Evolutionary conservation across 2,888 invertebrate species (phyloP), one percentile per base, ranked within the genome.

Genomic region (Microctonus hyperodae): DNA sequence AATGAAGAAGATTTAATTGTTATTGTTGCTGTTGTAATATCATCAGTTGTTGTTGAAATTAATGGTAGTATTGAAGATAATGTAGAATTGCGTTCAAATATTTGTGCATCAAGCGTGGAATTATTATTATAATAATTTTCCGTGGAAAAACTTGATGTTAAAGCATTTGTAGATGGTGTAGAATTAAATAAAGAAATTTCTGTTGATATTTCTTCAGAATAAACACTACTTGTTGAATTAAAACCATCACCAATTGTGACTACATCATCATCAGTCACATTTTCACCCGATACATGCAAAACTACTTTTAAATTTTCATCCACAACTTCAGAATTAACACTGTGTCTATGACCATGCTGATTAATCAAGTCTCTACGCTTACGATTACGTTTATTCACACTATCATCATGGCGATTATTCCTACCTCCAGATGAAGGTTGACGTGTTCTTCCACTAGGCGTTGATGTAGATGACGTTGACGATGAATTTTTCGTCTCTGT

Each of bases 401-500:
- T 64, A 37, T 69, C 69, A 55, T 69, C 28, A 35, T 20, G 28
- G 60, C 70, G 73, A 71, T 66, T 62, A 53, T 61, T 74, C 75
- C 76, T 87, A 88, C 87, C 87, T 87, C 87, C 87, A 66, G 81
- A 75, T 31, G 80, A 75, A 65, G 78, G 82, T 65, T 78, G 82
- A 22, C 80, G 78, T 68, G 81, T 75, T 85, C 87, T 85, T 76
- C 86, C 85, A 72, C 86, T 88, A 76, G 90, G 87, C 74, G 91
- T 85, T 76, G 92, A 79, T 33, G 59, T 67, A 33, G 67, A 37
- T 23, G 86, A 88, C 76, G 90, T 86, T 74, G 91, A 86, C 75
- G 92, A 91, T 80, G 91, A 90, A 85, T 92, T 91, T 79, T 86
- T 89, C 79, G 91, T 91, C 72, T 90, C 86, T 76, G 90, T 88